Evolutionary conservation across 1,140 invertebrate genomes (phyloP), one percentile per base, ranked within the genome.

Genomic region (Calephelis virginiensis): DNA sequence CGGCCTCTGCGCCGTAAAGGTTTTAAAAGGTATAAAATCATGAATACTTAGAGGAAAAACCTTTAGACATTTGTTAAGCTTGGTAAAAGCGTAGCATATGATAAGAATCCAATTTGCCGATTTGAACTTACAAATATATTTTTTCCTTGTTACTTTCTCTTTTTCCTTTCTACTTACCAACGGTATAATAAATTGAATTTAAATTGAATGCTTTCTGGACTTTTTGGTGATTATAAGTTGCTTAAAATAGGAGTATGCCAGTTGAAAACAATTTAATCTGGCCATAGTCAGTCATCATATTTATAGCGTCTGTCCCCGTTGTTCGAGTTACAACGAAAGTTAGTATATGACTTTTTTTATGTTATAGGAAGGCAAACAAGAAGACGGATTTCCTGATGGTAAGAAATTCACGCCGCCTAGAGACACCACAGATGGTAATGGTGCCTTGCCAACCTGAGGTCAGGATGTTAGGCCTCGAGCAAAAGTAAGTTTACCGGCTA

Each of bases 81-180:
- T 11, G 28, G 17, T n/a, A 28, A 56, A 37, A 56, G 11, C 53
- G 53, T 12, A 56, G 17, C 53, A 56, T 56, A 56, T 64, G 63
- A 64, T 64, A 64, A 64, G 47, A 49, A 64, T 64, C 47, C 48
- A 64, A 64, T 64, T 64, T 50, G 43, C 47, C 47, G 14, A 64
- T 64, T 49, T 64, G 37, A 37, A 11, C n/a, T 49, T 38, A 17
- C 43, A 49, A 48, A 64, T 49, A 49, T 49, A 64, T 64, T 64
- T 64, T 13, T 37, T 64, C 49, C 49, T 64, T 48, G 63, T 64
- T 28, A 28, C 28, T 28, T 28, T 28, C 28, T 28, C 28, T 64
- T 64, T 13, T 37, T 64, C 49, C 49, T 64, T 48, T 48, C 50
- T 50, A 64, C 47, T 40, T 48, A 50, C 38, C 14, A 64, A 50